These are phyloP conservation scores for Cosmopolites sordidus DNA, from an alignment of 2,888 invertebrate genomes.

Conservation along the genomic window DNA sequence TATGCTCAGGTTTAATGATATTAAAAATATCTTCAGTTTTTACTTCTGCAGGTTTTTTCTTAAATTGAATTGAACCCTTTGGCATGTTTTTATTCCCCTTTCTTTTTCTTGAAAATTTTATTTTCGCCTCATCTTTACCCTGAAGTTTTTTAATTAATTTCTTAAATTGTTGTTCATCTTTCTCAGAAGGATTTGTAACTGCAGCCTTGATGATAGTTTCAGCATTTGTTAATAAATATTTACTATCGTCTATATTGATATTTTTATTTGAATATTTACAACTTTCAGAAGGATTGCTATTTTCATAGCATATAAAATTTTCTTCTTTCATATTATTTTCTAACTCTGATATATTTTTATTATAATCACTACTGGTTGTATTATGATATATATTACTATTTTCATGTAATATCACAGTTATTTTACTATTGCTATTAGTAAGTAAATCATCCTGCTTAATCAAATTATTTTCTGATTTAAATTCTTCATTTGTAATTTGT, in stretches of 20 bases:
- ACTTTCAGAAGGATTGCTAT: background rate
- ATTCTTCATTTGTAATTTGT: background rate
- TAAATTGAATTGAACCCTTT: slow-evolving; percentile 8
- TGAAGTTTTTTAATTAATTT: background rate
- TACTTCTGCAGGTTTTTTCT: slow-evolving; percentile 5
- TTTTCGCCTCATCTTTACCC: slow-evolving; percentile 3
- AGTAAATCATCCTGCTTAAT: too few relatives aligned
- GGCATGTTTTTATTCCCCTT: background rate
- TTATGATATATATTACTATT: too few relatives aligned
- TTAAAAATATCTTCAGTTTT: background rate
- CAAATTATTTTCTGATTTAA: background rate
- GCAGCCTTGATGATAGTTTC: background rate
- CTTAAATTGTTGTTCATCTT: background rate
- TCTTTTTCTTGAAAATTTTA: slow-evolving; percentile 15
- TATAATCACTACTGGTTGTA: background rate
- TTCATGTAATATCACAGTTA: too few relatives aligned
- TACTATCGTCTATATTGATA: too few relatives aligned
- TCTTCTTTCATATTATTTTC: too few relatives aligned
- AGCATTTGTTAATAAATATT: background rate
- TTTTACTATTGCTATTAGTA: too few relatives aligned
- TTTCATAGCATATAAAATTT: background rate
- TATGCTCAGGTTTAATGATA: slow-evolving; percentile 17
- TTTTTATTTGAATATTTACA: background rate
- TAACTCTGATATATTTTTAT: background rate
- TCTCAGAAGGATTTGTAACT: background rate